Conservation (phyloP, 2,113 vertebrate species). For the Cnemophilus loriae region DNA sequence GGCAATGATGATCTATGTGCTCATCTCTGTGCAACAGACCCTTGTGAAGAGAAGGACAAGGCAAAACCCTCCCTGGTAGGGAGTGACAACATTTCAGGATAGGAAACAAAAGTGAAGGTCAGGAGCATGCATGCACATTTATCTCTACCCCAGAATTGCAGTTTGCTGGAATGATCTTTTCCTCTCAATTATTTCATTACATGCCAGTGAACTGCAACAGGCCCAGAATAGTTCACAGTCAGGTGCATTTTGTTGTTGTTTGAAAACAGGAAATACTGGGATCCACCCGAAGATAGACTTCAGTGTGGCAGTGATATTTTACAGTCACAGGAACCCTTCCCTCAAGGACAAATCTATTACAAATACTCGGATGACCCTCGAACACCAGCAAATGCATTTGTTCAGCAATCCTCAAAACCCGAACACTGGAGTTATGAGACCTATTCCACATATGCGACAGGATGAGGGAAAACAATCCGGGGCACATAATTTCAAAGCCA, state of each 20-base stretch:
- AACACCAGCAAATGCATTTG: neutral
- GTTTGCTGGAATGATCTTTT: neutral
- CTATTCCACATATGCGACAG: neutral
- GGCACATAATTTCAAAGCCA: neutral
- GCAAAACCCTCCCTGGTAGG: neutral
- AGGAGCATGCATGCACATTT: fast-evolving
- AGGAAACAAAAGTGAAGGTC: neutral
- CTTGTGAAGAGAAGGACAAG: neutral
- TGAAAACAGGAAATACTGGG: neutral
- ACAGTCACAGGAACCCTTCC: neutral
- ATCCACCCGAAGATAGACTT: neutral
- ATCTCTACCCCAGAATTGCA: neutral
- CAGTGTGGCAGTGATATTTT: neutral
- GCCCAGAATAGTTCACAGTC: neutral
- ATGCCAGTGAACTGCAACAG: neutral
- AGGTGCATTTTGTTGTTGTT: neutral
- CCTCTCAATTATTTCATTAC: neutral
- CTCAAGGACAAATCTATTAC: neutral
- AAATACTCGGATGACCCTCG: neutral
- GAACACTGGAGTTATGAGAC: neutral
- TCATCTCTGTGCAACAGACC: neutral
- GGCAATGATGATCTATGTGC: neutral
- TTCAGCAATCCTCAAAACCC: neutral
- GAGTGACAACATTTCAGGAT: fast-evolving
- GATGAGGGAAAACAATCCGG: neutral